Conservation (phyloP, 2,113 vertebrate species). For the Trogon surrucura region DNA sequence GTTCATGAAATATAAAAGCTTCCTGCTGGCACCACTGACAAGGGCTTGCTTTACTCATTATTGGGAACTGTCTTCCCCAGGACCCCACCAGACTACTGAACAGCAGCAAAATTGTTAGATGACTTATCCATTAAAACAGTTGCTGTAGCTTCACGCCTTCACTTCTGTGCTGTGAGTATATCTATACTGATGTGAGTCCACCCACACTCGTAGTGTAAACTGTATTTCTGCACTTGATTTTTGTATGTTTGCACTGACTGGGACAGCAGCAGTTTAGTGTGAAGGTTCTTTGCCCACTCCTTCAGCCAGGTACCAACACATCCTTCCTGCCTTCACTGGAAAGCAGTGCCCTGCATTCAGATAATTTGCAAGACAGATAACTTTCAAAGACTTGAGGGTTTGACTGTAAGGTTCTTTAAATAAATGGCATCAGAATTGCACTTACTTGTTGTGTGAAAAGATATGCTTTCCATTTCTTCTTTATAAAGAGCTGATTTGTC, state of each 20-base stretch:
- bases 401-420: neutral
- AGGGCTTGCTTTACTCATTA: fast-evolving
- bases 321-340: neutral
- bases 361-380: neutral
- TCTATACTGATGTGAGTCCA: neutral
- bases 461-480: neutral
- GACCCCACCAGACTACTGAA: neutral
- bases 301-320: neutral
- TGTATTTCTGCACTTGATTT: neutral
- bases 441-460: neutral
- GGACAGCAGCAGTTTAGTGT: neutral
- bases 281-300: neutral
- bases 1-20: neutral
- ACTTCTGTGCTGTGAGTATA: neutral
- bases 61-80: neutral
- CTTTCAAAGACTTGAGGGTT: neutral
- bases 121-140: neutral
- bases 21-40: neutral
- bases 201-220: fast-evolving
- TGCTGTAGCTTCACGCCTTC: neutral
- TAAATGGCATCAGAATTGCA: neutral
- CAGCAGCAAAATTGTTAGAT: neutral
- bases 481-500: neutral
- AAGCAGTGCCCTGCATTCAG: neutral
- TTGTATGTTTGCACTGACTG: fast-evolving